Conservation (phyloP, 1,140 invertebrate genomes). For the Drosophila kepulauana region DNA sequence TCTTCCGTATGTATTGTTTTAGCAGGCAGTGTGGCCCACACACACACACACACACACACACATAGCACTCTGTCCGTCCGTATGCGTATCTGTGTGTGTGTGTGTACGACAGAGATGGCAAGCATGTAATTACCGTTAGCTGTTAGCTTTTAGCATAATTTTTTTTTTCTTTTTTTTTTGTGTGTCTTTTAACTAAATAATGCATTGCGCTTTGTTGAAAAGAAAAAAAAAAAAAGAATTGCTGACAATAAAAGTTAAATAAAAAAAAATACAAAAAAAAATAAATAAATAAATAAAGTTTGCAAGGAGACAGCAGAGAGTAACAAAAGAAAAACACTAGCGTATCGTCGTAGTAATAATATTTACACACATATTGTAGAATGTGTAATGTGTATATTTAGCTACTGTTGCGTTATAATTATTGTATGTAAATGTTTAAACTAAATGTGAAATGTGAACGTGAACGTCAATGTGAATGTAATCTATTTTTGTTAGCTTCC, state of each 20-base stretch:
- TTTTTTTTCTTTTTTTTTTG: not conserved
- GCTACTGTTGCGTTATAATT: constrained; percentile 10
- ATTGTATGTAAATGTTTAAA: constrained; percentile 16
- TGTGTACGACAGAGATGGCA: constrained; percentile 17
- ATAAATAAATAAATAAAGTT: not conserved
- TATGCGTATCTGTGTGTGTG: constrained; percentile 11
- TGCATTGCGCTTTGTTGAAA: constrained; percentile 29
- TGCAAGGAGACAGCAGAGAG: constrained; percentile 16
- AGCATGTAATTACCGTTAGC: constrained; percentile 60
- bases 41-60: constrained; percentile 28
- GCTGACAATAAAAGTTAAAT: constrained; percentile 68
- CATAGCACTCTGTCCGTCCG: constrained; percentile 59
- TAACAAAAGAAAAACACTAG: not conserved
- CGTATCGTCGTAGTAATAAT: not conserved
- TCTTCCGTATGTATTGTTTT: constrained; percentile 27
- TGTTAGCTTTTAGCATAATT: constrained; percentile 31
- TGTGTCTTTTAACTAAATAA: constrained; percentile 9
- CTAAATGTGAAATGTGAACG: constrained; percentile 50
- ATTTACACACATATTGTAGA: not conserved
- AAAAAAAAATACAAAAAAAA: constrained; percentile 22
- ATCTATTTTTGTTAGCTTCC: constrained; percentile 63
- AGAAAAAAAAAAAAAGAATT: constrained; percentile 55
- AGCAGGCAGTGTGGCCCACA: constrained; percentile 18
- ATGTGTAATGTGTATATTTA: constrained; percentile 12
- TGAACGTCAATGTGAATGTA: constrained; percentile 35